A percentile compares a stretch with the other conserved stretches of the same genome.
Conservation (phyloP, 2,888 invertebrate species). For the Allophyes oxyacanthae region DNA sequence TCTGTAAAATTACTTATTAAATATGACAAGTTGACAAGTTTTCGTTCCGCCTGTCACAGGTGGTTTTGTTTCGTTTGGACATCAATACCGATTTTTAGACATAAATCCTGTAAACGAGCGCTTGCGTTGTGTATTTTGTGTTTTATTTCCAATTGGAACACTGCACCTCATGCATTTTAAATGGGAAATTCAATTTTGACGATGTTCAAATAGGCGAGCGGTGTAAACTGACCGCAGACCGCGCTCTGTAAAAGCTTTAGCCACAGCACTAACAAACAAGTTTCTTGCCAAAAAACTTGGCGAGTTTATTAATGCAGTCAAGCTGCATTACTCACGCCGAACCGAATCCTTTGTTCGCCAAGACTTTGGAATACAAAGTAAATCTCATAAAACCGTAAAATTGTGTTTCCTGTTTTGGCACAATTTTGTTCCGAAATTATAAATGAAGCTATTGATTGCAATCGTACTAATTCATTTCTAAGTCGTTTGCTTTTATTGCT, state of each 20-base stretch:
- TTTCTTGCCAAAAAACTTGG: slow-evolving; percentile 82
- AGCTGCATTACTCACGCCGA: slow-evolving; percentile 74
- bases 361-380: slow-evolving; percentile 54
- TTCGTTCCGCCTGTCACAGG: background rate
- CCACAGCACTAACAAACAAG: slow-evolving; percentile 64
- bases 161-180: slow-evolving; percentile 44
- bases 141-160: slow-evolving; percentile 36
- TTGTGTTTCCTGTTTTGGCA: slow-evolving; percentile 32
- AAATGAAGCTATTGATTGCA: slow-evolving; percentile 43
- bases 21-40: background rate
- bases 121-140: slow-evolving; percentile 27
- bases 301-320: slow-evolving; percentile 80
- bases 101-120: slow-evolving; percentile 32
- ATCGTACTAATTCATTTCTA: slow-evolving; percentile 21
- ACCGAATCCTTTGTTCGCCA: slow-evolving; percentile 73
- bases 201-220: slow-evolving; percentile 48
- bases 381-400: slow-evolving; percentile 54
- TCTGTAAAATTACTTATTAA: slow-evolving; percentile 31
- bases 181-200: slow-evolving; percentile 51
- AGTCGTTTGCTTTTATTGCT: slow-evolving; percentile 26
- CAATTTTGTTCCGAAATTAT: slow-evolving; percentile 19
- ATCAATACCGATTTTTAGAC: slow-evolving; percentile 36
- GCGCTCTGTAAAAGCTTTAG: slow-evolving; percentile 58
- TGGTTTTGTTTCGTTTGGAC: background rate
- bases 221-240: slow-evolving; percentile 52